A percentile compares a stretch with the other conserved stretches of the same genome.
Conservation (phyloP, 2,113 vertebrate species). For the Hyla sarda region DNA sequence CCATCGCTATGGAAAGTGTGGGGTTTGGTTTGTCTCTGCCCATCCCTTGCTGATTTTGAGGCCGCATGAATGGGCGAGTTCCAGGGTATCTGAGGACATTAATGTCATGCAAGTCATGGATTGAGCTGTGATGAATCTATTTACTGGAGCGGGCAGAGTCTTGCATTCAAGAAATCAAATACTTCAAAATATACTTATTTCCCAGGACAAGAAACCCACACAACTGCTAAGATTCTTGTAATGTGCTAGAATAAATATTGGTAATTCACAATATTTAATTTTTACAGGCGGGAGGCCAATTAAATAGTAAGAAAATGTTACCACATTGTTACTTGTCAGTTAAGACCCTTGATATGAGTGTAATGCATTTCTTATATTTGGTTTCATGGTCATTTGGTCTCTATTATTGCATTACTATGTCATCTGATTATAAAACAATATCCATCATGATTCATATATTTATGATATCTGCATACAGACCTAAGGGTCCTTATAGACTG, state of each 20-base stretch:
- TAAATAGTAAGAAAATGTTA: neutral
- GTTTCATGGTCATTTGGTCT: neutral
- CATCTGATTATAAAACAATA: neutral
- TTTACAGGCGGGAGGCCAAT: constrained; percentile 13
- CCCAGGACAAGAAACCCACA: constrained; percentile 22
- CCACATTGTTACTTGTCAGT: neutral
- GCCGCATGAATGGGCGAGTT: constrained; percentile 24
- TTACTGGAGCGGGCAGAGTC: constrained; percentile 4
- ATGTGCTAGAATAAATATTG: constrained; percentile 23
- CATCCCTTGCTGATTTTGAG: constrained; percentile 10
- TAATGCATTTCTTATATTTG: neutral
- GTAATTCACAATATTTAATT: constrained; percentile 18
- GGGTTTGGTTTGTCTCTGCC: constrained; percentile 34
- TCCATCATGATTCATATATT: neutral
- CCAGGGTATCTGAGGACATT: constrained; percentile 48
- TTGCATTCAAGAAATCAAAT: constrained; percentile 30
- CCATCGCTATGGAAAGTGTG: constrained; percentile 30
- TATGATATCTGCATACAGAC: neutral
- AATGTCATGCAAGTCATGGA: constrained; percentile 6
- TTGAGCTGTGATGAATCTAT: constrained; percentile 9
- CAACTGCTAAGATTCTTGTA: neutral
- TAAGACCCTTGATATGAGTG: neutral
- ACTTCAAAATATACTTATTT: constrained; percentile 20
- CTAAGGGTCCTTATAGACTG: neutral
- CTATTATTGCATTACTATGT: neutral